Percentiles rank a stretch among this genome's conserved stretches.
phyloP scores from a whole-genome alignment of 2,113 vertebrate genomes.

The Sander lucioperca region DNA sequence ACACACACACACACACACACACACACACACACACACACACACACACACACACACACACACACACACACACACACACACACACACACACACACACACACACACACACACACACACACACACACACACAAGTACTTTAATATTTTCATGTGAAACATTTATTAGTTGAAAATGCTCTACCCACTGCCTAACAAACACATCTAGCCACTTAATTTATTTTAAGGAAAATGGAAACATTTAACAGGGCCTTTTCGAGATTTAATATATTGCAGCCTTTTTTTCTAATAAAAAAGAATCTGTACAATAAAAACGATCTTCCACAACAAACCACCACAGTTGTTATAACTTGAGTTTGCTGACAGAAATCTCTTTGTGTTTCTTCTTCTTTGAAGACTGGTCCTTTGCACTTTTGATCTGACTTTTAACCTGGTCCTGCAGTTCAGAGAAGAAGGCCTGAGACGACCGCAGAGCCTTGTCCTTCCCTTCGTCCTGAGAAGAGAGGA shows the following conservation, averaged over 20 bases:
- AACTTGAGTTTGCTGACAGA: conserved; percentile 94
- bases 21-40: no score
- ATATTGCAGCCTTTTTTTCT: conserved; percentile 21
- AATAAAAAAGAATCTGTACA: conserved; percentile 73
- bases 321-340: conserved; percentile 70
- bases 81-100: no score
- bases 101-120: no score
- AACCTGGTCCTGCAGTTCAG: conserved; percentile 96
- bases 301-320: conserved; percentile 39
- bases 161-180: background rate
- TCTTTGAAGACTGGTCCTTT: conserved; percentile 85
- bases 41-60: no score
- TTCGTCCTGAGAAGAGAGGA: conserved; percentile 87
- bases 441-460: conserved; percentile 96
- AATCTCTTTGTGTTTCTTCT: conserved; percentile 85
- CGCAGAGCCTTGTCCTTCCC: conserved; percentile 94
- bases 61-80: no score
- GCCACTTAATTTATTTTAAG: conserved; percentile 17
- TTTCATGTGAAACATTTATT: conserved; percentile 16
- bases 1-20: no score
- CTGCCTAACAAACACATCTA: conserved; percentile 1
- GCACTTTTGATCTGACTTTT: conserved; percentile 91
- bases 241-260: conserved; percentile 38
- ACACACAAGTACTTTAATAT: no score
- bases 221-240: conserved; percentile 52